Percentiles rank a stretch among this genome's conserved stretches.
These are phyloP conservation scores for Stratiomys singularior DNA, from an alignment of 2,888 invertebrate species.

Conservation along the genomic window DNA sequence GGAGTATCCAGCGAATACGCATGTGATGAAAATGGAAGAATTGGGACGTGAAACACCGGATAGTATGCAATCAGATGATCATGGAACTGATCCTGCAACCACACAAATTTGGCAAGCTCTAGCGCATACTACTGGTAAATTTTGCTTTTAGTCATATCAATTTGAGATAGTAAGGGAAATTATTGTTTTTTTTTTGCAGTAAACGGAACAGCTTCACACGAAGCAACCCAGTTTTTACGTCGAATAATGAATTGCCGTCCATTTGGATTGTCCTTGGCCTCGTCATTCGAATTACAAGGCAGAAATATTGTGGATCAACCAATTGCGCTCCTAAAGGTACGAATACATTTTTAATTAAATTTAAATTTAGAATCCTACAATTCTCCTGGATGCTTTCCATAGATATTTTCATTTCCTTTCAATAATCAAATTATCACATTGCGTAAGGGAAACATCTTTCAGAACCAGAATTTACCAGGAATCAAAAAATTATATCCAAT, in stretches of 20 bases:
- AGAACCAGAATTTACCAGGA: too few species aligned
- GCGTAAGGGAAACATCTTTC: too few species aligned
- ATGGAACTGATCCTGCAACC: constrained; percentile 64
- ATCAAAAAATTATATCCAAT: too few species aligned
- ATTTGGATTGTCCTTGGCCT: constrained; percentile 76
- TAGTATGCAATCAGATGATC: constrained; percentile 63
- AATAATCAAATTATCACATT: neutral
- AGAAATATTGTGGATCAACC: constrained; percentile 60
- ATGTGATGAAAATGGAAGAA: constrained; percentile 44
- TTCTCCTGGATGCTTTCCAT: neutral
- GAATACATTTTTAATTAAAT: neutral
- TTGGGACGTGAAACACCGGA: constrained; percentile 58
- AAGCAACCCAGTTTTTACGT: constrained; percentile 79
- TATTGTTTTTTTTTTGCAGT: constrained; percentile 60
- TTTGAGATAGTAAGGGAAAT: neutral
- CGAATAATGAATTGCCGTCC: constrained; percentile 81
- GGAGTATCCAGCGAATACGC: constrained; percentile 47
- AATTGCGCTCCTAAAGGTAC: constrained; percentile 64
- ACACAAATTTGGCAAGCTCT: constrained; percentile 66
- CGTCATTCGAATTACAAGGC: constrained; percentile 58
- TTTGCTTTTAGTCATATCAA: neutral
- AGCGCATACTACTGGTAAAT: constrained; percentile 63
- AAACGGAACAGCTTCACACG: constrained; percentile 69
- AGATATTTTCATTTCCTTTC: neutral
- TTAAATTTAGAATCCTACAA: neutral